Conservation (phyloP, 2,888 invertebrate genomes). For the Alentia gelatinosa region DNA sequence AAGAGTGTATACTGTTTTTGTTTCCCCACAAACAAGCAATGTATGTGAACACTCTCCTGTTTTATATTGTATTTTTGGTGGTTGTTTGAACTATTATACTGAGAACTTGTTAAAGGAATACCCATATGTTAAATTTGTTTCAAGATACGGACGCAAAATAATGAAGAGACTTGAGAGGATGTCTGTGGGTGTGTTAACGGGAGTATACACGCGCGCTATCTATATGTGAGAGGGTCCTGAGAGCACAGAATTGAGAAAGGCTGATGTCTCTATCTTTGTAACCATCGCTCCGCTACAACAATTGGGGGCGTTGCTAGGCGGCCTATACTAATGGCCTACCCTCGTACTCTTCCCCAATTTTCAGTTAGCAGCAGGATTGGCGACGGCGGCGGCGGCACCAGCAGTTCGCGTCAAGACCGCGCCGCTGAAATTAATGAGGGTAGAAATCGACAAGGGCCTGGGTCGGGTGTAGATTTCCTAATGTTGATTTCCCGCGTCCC, state of each 20-base stretch:
- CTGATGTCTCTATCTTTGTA: background rate
- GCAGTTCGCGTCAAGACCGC: background rate
- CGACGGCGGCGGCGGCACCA: background rate
- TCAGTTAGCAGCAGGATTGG: too few relatives aligned
- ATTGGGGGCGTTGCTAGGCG: conserved; percentile 40
- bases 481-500: conserved; percentile 39
- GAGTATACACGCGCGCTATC: too few relatives aligned
- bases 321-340: background rate
- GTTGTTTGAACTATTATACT: too few relatives aligned
- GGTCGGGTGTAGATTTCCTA: conserved; percentile 35
- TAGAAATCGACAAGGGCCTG: conserved; percentile 18
- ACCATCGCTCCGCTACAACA: background rate
- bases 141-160: too few relatives aligned
- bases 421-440: conserved; percentile 25
- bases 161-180: background rate
- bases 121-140: too few relatives aligned
- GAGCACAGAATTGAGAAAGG: background rate
- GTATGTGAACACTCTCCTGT: too few relatives aligned
- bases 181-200: background rate
- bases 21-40: too few relatives aligned
- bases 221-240: background rate
- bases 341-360: background rate
- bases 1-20: too few relatives aligned
- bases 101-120: background rate
- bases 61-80: too few relatives aligned